Percentiles rank a stretch among this genome's conserved stretches.
Conservation (phyloP, 2,888 invertebrate species). For the Plutella xylostella region DNA sequence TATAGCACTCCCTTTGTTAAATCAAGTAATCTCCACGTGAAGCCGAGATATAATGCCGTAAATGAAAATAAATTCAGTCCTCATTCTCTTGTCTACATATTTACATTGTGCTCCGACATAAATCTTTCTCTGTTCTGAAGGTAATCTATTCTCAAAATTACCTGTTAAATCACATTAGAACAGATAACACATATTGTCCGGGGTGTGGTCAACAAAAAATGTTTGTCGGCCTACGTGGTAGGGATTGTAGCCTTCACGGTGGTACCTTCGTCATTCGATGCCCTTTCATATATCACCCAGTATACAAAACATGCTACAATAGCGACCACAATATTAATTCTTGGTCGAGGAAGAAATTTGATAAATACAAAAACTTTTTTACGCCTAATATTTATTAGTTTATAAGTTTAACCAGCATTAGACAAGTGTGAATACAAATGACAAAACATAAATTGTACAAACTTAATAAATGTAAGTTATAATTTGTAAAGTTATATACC, state of each 20-base stretch:
- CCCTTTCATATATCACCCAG: constrained; percentile 43
- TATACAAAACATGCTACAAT: constrained; percentile 7
- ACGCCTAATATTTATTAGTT: too few species aligned
- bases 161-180: constrained; percentile 69
- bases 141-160: constrained; percentile 65
- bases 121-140: constrained; percentile 54
- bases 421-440: too few species aligned
- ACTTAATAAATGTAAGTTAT: too few species aligned
- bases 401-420: too few species aligned
- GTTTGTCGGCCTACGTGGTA: constrained; percentile 49
- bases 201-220: constrained; percentile 50
- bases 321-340: too few species aligned
- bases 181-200: constrained; percentile 60
- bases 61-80: constrained; percentile 70
- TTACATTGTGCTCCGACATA: constrained; percentile 56
- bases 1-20: constrained; percentile 66
- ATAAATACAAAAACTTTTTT: too few species aligned
- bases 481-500: too few species aligned
- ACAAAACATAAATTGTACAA: too few species aligned
- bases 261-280: constrained; percentile 48
- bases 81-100: constrained; percentile 64
- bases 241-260: constrained; percentile 62
- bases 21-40: constrained; percentile 70
- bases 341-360: too few species aligned
- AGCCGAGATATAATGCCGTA: constrained; percentile 65